phyloP scores from a whole-genome alignment of 1,140 invertebrate species.

The Brachionus calyciflorus region DNA sequence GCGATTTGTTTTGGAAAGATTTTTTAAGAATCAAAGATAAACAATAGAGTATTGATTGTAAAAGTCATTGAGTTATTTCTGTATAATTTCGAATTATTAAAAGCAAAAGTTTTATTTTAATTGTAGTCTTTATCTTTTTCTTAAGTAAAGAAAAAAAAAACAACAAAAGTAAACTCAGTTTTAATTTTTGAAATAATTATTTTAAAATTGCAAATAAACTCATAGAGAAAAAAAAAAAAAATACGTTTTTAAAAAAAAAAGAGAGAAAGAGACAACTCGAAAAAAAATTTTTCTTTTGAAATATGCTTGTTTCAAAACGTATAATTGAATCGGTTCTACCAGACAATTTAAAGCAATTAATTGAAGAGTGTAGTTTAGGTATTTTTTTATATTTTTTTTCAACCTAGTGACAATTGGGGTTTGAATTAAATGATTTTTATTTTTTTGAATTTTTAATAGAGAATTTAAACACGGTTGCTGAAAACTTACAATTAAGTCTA shows the following conservation, averaged over 20 bases:
- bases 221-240: not conserved
- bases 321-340: slow-evolving; percentile 9
- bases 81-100: no score
- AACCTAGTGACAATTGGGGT: no score
- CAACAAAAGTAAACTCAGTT: slow-evolving; percentile 17
- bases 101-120: no score
- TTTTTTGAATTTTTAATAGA: not conserved
- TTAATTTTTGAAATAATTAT: not conserved
- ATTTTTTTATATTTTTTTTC: not conserved
- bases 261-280: no score
- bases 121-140: not conserved
- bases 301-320: slow-evolving; percentile 13
- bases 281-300: not conserved
- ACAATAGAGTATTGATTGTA: no score
- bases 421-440: not conserved
- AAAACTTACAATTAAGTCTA: not conserved
- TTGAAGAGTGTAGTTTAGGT: slow-evolving; percentile 1
- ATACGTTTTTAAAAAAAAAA: no score
- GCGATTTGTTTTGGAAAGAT: no score
- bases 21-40: no score
- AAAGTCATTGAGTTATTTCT: no score
- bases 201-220: not conserved
- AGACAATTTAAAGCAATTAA: slow-evolving; percentile 12
- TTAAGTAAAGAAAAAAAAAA: no score
- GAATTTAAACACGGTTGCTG: not conserved